These are phyloP conservation scores for Elmis aenea DNA, from an alignment of 2,888 invertebrate genomes.

Conservation along the genomic window DNA sequence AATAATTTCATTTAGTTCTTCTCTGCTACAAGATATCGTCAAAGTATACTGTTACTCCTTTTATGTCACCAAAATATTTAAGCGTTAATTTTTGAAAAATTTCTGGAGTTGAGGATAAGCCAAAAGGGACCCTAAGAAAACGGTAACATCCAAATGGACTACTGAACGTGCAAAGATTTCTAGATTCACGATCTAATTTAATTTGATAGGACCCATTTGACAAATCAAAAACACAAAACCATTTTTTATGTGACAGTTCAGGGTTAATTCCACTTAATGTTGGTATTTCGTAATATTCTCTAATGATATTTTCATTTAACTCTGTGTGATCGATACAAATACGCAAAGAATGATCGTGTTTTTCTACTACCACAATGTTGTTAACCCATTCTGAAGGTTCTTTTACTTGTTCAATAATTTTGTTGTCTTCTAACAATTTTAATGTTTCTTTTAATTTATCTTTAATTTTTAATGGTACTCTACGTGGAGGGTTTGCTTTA, in stretches of 20 bases:
- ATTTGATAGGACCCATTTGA: slow-evolving; percentile 12
- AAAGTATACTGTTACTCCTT: slow-evolving; percentile 32
- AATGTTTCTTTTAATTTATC: slow-evolving; percentile 8
- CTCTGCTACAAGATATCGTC: slow-evolving; percentile 28
- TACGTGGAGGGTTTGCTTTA: slow-evolving; percentile 2
- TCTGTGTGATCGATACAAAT: slow-evolving; percentile 30
- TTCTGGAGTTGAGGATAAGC: slow-evolving; percentile 25
- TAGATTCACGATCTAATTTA: slow-evolving; percentile 4
- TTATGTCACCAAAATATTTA: slow-evolving; percentile 34
- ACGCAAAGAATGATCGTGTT: slow-evolving; percentile 24
- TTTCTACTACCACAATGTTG: slow-evolving; percentile 30
- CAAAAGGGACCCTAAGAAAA: slow-evolving; percentile 20
- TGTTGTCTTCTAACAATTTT: slow-evolving; percentile 4
- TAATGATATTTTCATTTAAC: slow-evolving; percentile 17
- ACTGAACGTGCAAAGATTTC: slow-evolving; percentile 24
- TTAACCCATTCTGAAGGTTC: slow-evolving; percentile 19
- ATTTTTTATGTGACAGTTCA: slow-evolving; percentile 6
- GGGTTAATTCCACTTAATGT: slow-evolving; percentile 5
- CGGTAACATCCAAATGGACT: slow-evolving; percentile 31
- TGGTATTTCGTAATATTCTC: slow-evolving; percentile 5
- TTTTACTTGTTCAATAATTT: slow-evolving; percentile 13
- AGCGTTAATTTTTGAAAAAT: slow-evolving; percentile 33
- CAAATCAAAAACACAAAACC: slow-evolving; percentile 9
- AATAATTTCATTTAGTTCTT: slow-evolving; percentile 27
- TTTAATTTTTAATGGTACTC: slow-evolving; percentile 9